These are phyloP conservation scores for Capitulum mitella DNA, from an alignment of 2,888 invertebrate species.

Conservation along the genomic window DNA sequence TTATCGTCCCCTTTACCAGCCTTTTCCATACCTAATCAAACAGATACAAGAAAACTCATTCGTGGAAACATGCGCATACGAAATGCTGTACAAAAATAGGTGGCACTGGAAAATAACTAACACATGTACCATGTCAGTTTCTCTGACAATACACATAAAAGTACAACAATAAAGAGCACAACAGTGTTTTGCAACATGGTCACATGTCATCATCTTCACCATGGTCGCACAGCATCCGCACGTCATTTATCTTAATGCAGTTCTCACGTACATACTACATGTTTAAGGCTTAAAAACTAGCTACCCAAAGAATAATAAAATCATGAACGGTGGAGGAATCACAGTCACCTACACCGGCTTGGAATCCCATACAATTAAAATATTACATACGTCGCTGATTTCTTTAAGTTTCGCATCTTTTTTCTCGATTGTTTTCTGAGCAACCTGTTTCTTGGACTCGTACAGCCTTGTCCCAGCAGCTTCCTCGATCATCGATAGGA, in stretches of 20 bases:
- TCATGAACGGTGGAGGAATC: background rate
- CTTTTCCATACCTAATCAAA: too few relatives aligned
- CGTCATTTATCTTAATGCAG: too few relatives aligned
- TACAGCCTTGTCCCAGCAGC: conserved; percentile 97
- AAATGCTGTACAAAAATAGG: background rate
- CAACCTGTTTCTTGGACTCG: conserved; percentile 80
- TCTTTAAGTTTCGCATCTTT: conserved; percentile 85
- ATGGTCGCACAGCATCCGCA: too few relatives aligned
- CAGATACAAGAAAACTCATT: too few relatives aligned
- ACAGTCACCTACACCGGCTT: background rate
- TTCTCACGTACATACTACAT: background rate
- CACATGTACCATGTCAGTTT: too few relatives aligned
- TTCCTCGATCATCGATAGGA: conserved; percentile 96
- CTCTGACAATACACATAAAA: too few relatives aligned
- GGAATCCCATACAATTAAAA: background rate
- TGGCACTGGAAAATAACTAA: too few relatives aligned
- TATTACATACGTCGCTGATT: conserved; percentile 60
- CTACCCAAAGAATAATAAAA: background rate
- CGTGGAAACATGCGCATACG: too few relatives aligned
- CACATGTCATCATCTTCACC: too few relatives aligned
- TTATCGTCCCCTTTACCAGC: too few relatives aligned
- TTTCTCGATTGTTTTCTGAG: conserved; percentile 78
- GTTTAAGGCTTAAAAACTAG: background rate
- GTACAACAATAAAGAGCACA: background rate
- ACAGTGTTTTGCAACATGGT: background rate